phyloP scores from a whole-genome alignment of 2,888 invertebrate species.

The Thelaira solivaga region DNA sequence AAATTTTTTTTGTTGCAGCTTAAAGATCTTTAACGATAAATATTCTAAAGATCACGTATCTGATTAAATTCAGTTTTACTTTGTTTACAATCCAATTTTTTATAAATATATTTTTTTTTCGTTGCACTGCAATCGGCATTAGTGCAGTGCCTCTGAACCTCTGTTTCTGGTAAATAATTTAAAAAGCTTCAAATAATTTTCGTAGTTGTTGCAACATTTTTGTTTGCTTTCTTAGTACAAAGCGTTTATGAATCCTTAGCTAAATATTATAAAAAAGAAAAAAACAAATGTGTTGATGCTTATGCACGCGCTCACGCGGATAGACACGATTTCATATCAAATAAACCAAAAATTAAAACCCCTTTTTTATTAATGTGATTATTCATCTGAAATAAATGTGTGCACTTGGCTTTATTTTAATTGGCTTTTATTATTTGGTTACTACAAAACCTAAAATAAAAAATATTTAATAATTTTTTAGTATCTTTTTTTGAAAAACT shows the following conservation, averaged over 20 bases:
- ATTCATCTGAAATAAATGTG: slow-evolving; percentile 42
- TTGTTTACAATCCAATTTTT: background rate
- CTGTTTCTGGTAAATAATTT: slow-evolving; percentile 35
- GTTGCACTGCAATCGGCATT: background rate
- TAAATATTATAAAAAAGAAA: slow-evolving; percentile 3
- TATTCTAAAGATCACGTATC: slow-evolving; percentile 66
- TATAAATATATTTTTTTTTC: slow-evolving; percentile 2
- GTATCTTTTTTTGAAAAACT: too few relatives aligned
- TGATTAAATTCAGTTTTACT: slow-evolving; percentile 52
- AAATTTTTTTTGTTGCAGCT: slow-evolving; percentile 15
- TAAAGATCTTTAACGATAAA: slow-evolving; percentile 64
- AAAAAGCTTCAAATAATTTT: slow-evolving; percentile 4
- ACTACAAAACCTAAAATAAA: background rate
- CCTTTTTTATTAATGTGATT: slow-evolving; percentile 25
- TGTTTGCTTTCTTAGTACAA: slow-evolving; percentile 2
- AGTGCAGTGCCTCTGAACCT: slow-evolving; percentile 25
- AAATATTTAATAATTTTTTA: too few relatives aligned
- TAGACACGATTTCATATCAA: slow-evolving; percentile 52
- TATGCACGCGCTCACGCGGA: slow-evolving; percentile 64
- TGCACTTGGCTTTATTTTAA: slow-evolving; percentile 42
- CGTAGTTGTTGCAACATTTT: background rate
- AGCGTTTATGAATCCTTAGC: slow-evolving; percentile 38
- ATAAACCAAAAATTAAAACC: slow-evolving; percentile 5
- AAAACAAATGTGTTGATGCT: slow-evolving; percentile 63
- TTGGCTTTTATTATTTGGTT: slow-evolving; percentile 23